Base-by-base conservation (phyloP, 2,797 vertebrate genomes). In the Rhodeus uyekii region DNA sequence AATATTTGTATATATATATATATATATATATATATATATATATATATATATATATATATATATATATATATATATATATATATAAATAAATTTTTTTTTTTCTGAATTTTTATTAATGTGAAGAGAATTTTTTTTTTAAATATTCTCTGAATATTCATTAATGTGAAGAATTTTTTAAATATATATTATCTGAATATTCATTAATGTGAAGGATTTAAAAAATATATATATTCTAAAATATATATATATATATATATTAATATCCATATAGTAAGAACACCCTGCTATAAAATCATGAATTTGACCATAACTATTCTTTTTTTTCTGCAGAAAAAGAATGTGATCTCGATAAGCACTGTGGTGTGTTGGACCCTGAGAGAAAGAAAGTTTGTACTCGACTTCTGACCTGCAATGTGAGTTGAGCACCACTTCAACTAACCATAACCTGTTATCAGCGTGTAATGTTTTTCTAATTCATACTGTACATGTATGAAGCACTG, bases 351-450 rank as follows among this genome's bases (percentile, higher is more conserved):
- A 95, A 96, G 88, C 97, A 98, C 92, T 98, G 97, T 24, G 97
- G 97, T 3, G 97, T 98, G 75, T 90, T 97, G 65, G 97, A 98
- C 91, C 96, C 95, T 0, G 96, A 97, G 89, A 95, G 96, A 91
- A 96, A 97, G 92, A 97, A 96, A 90, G 95, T 97, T 89, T 98
- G 97, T 90, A 98, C 97, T 36, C 96, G 97, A 69, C 92, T 98
- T 86, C 91, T 98, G 81, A 98, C 97, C 80, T 98, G 97, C 96
- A 98, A 98, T 93, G 97, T 98, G 92, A 94, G 92, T 78, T 55
- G 16, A 4, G n/a, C 27, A 22, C 48, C 39, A 13, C 22, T 71
- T 80, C 18, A 46, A 32, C 4, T 55, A 12, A 8, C 16, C n/a
- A 22, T 24, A 16, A 9, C 14, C 29, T 36, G 13, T 63, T 79